phyloP scores from a whole-genome alignment of 1,140 invertebrate species.

The Bacillus rossius region DNA sequence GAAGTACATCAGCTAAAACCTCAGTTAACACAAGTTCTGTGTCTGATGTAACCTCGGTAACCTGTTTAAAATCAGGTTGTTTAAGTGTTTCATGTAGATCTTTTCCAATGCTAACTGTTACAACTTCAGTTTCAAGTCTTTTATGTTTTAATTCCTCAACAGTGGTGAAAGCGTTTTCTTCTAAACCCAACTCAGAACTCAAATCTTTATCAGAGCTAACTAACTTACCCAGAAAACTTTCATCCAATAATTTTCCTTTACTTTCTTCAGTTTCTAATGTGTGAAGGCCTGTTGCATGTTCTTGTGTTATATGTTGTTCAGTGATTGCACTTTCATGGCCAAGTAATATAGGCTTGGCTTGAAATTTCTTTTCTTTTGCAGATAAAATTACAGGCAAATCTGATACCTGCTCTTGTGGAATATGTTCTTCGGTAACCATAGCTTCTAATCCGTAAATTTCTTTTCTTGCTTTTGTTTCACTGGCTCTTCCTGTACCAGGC shows the following conservation, averaged over 20 bases:
- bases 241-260: background rate
- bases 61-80: too few species aligned
- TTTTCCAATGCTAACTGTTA: too few species aligned
- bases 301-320: background rate
- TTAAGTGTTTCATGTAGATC: too few species aligned
- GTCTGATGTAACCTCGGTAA: background rate
- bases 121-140: too few species aligned
- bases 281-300: background rate
- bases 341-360: background rate
- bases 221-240: background rate
- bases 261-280: background rate
- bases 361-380: background rate
- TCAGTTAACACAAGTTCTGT: background rate
- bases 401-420: background rate
- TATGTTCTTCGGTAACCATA: background rate
- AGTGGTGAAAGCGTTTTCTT: too few species aligned
- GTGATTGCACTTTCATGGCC: background rate
- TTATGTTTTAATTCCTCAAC: too few species aligned
- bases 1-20: background rate
- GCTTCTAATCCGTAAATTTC: background rate
- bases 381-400: background rate
- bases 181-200: background rate
- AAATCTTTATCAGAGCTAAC: background rate
- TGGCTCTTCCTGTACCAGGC: background rate
- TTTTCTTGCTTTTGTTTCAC: background rate